Evolutionary conservation across 2,113 vertebrate genomes (phyloP).

Genomic region (Pangasianodon hypophthalmus): DNA sequence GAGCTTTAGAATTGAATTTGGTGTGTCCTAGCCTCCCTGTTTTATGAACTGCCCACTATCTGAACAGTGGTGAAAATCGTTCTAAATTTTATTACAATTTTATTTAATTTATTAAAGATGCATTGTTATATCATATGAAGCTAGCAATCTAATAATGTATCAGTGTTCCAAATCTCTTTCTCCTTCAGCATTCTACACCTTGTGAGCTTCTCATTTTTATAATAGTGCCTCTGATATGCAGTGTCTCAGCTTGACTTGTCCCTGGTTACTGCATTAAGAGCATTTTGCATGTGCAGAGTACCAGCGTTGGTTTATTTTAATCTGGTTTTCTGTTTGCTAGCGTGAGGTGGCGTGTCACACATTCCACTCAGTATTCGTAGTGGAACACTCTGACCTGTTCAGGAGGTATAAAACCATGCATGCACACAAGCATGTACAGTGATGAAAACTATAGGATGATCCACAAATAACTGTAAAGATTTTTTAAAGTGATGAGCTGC

Average conservation of each 20-base stretch:
- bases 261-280: not conserved
- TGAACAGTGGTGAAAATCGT: not conserved
- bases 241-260: not conserved
- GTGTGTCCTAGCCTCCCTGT: not conserved
- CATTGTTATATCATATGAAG: not conserved
- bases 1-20: not conserved
- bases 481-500: not conserved
- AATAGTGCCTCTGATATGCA: not conserved
- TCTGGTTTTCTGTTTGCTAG: slow-evolving; percentile 15
- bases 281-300: not conserved
- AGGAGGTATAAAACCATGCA: not conserved
- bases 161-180: not conserved
- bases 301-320: slow-evolving; percentile 10
- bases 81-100: not conserved
- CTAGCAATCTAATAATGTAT: not conserved
- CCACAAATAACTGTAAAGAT: not conserved
- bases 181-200: not conserved
- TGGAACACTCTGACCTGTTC: not conserved
- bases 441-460: not conserved
- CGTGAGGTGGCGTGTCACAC: slow-evolving; percentile 37
- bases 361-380: slow-evolving; percentile 23
- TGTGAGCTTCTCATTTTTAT: not conserved
- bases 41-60: no score
- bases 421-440: not conserved
- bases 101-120: not conserved